Percentiles rank a stretch among this genome's conserved stretches.
Conservation (phyloP, 2,888 invertebrate species). For the Oasisia sp. region DNA sequence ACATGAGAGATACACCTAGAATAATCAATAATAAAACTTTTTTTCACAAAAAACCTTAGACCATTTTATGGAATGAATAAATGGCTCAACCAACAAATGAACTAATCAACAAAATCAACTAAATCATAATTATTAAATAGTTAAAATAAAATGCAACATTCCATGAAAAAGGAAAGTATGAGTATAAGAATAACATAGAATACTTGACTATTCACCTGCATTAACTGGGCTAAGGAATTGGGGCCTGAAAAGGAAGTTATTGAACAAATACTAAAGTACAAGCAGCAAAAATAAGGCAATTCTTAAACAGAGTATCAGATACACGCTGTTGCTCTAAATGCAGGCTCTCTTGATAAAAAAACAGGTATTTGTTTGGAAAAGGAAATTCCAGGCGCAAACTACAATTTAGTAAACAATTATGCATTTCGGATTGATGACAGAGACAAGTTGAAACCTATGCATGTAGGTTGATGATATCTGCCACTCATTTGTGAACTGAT, state of each 20-base stretch:
- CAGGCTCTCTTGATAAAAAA: neutral
- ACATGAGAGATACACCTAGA: neutral
- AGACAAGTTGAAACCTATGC: neutral
- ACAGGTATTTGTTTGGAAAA: neutral
- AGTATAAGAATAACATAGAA: neutral
- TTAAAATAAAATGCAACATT: neutral
- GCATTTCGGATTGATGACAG: neutral
- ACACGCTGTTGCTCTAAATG: neutral
- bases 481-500: neutral
- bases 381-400: neutral
- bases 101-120: neutral
- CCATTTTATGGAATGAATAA: neutral
- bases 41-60: neutral
- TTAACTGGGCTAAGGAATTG: neutral
- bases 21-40: neutral
- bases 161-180: neutral
- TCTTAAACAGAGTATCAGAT: neutral
- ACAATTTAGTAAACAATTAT: neutral
- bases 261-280: neutral
- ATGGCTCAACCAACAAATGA: neutral
- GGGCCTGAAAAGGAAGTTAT: neutral
- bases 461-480: neutral
- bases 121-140: neutral
- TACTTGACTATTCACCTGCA: neutral
- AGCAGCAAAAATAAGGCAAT: neutral